Conservation (phyloP, 2,113 vertebrate species). For the Cyanoderma ruficeps region DNA sequence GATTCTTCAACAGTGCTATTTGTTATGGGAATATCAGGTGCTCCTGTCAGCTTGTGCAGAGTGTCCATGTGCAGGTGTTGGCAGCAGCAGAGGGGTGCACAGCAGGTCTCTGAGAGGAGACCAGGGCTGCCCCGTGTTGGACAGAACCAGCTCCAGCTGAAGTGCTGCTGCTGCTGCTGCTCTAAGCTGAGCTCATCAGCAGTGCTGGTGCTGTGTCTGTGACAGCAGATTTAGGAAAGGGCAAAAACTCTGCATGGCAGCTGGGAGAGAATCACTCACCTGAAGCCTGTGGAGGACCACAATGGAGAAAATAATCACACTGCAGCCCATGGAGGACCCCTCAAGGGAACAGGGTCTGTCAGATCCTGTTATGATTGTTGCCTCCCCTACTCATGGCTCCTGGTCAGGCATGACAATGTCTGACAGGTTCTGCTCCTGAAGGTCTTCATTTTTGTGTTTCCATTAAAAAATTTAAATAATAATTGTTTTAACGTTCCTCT, state of each 20-base stretch:
- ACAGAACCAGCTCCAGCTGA: neutral
- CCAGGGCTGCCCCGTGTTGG: rapidly evolving
- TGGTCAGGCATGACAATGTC: neutral
- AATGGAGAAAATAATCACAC: neutral
- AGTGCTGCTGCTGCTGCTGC: neutral
- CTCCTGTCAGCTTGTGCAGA: neutral
- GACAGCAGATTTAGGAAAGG: neutral
- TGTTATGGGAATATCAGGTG: neutral
- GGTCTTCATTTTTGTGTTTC: neutral
- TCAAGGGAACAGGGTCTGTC: neutral
- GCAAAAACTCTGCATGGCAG: neutral
- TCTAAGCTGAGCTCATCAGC: neutral
- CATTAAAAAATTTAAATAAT: neutral
- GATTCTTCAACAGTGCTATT: rapidly evolving
- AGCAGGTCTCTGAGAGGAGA: neutral
- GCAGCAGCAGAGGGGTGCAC: neutral
- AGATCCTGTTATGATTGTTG: neutral
- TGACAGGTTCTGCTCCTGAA: neutral
- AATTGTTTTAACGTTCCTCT: neutral
- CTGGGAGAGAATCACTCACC: neutral
- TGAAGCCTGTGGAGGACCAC: neutral
- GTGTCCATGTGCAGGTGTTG: neutral
- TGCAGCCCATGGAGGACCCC: neutral
- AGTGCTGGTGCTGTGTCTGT: too few relatives aligned
- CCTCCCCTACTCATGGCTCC: neutral